Conservation (phyloP, 2,888 invertebrate species). For the Labia minor region DNA sequence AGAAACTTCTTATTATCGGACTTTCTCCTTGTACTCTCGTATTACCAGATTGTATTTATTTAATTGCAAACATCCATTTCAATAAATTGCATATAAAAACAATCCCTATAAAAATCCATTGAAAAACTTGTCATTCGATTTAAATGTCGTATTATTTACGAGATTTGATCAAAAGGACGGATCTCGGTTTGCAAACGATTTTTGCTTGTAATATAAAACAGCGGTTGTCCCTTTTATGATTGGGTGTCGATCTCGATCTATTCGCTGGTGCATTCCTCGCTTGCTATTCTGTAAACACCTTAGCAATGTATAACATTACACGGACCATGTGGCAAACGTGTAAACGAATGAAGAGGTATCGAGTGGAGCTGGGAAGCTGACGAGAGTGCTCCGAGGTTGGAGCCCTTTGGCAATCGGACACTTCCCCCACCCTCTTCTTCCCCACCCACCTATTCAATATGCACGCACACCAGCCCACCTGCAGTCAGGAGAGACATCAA, state of each 20-base stretch:
- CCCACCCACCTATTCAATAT: neutral
- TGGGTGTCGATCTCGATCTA: neutral
- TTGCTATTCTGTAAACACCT: neutral
- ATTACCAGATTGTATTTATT: too few relatives aligned
- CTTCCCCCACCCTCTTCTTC: neutral
- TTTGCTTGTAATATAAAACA: neutral
- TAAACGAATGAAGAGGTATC: neutral
- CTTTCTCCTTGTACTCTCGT: too few relatives aligned
- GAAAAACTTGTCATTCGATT: too few relatives aligned
- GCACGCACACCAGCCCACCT: neutral
- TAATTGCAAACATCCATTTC: too few relatives aligned
- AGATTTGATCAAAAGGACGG: too few relatives aligned
- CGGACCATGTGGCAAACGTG: neutral
- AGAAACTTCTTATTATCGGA: too few relatives aligned
- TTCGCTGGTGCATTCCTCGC: neutral
- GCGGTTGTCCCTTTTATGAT: neutral
- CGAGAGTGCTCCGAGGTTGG: neutral
- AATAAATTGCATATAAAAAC: too few relatives aligned
- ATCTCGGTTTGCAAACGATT: neutral
- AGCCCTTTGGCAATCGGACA: neutral
- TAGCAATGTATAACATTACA: slow-evolving; percentile 8
- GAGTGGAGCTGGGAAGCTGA: neutral
- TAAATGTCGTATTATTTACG: too few relatives aligned
- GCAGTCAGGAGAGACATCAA: neutral
- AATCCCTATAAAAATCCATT: too few relatives aligned